A percentile compares a stretch with the other conserved stretches of the same genome.
Evolutionary conservation across 1,140 invertebrate genomes (phyloP).

Genomic region (Drosophila nigrodunni): DNA sequence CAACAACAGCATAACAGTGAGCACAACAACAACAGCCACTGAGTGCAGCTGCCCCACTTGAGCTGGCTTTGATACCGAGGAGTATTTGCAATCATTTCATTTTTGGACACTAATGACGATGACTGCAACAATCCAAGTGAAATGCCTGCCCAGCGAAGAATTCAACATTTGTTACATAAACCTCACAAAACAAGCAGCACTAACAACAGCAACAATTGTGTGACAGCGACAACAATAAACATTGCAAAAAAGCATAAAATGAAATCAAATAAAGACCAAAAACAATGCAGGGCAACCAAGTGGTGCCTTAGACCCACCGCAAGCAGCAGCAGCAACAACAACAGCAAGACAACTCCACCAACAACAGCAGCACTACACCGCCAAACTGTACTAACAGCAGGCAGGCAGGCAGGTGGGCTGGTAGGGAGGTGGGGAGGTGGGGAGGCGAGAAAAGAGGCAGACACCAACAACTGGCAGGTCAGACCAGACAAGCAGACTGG

Average conservation of each 20-base stretch:
- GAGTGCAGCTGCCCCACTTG: conserved; percentile 28
- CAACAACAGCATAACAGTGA: conserved; percentile 3
- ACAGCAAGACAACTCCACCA: not conserved
- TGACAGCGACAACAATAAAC: conserved; percentile 71
- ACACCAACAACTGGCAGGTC: conserved; percentile 6
- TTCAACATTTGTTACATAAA: conserved; percentile 70
- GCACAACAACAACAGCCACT: conserved; percentile 4
- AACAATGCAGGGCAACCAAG: conserved; percentile 35
- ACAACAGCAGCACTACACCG: not conserved
- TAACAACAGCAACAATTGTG: conserved; percentile 48
- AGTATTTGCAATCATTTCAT: conserved; percentile 77
- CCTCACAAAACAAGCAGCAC: conserved; percentile 6
- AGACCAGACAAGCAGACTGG: not conserved
- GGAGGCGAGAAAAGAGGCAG: too few species aligned
- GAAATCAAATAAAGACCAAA: conserved; percentile 48
- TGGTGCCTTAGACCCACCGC: conserved; percentile 29
- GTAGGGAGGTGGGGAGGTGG: too few species aligned
- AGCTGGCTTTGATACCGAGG: conserved; percentile 36
- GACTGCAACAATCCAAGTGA: conserved; percentile 65
- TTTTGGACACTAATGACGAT: conserved; percentile 76
- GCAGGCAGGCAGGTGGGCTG: not conserved
- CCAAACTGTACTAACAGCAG: not conserved
- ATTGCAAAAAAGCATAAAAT: conserved; percentile 65
- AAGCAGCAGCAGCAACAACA: not conserved
- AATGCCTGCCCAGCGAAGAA: conserved; percentile 69